Percentiles rank a stretch among this genome's conserved stretches.
Evolutionary conservation across 2,113 vertebrate genomes (phyloP).

Genomic region (Myrmophylax atrothorax): DNA sequence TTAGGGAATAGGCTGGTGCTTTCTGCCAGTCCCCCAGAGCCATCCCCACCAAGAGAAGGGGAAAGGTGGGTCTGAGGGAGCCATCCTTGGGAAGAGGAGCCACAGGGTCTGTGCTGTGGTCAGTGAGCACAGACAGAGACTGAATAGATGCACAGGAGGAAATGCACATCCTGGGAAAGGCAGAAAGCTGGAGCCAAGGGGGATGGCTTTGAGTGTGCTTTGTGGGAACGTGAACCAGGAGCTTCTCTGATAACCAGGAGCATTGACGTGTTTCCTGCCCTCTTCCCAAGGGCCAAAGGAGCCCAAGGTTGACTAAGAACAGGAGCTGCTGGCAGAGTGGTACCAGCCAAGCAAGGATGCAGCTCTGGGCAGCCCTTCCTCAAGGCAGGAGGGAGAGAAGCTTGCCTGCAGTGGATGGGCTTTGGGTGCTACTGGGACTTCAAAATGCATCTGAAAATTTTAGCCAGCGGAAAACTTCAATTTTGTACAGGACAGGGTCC

Average conservation of each 20-base stretch:
- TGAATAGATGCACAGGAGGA: background rate
- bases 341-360: background rate
- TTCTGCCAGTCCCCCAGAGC: background rate
- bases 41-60: background rate
- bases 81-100: background rate
- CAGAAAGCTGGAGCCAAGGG: background rate
- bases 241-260: background rate
- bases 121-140: background rate
- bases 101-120: background rate
- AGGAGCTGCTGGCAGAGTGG: accelerated
- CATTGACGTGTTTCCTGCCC: background rate
- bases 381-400: background rate
- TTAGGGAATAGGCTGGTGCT: background rate
- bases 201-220: background rate
- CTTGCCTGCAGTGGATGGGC: accelerated
- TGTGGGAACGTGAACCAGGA: background rate
- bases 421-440: background rate
- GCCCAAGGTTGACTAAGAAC: background rate
- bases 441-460: background rate
- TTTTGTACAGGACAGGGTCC: background rate
- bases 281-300: background rate
- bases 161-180: background rate
- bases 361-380: background rate
- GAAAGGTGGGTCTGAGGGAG: background rate
- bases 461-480: background rate